Conservation (phyloP, 2,888 invertebrate genomes). For the Agonum fuliginosum region DNA sequence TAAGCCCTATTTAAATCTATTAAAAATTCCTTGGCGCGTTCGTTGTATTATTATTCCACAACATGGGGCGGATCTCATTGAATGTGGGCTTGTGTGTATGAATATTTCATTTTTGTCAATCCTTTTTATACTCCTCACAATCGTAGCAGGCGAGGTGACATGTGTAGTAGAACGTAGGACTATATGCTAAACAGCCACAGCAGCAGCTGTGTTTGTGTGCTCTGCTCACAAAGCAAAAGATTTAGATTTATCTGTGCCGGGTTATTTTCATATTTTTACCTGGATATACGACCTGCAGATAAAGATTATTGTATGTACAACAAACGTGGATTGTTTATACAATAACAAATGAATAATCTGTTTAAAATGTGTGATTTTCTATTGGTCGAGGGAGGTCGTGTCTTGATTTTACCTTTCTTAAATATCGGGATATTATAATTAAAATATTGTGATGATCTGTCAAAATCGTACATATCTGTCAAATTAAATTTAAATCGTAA, state of each 20-base stretch:
- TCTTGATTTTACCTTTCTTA: too few relatives aligned
- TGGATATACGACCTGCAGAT: background rate
- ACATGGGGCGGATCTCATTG: background rate
- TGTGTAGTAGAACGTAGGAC: background rate
- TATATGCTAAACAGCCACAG: constrained; percentile 33
- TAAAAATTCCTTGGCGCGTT: background rate
- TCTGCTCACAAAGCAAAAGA: too few relatives aligned
- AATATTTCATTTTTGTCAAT: constrained; percentile 58
- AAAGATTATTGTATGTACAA: background rate
- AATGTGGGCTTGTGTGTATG: constrained; percentile 33
- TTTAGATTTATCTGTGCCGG: constrained; percentile 1
- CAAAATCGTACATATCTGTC: too few relatives aligned
- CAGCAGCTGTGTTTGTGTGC: constrained; percentile 11
- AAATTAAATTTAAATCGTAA: too few relatives aligned
- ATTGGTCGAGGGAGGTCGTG: too few relatives aligned
- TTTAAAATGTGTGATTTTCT: too few relatives aligned
- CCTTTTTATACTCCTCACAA: constrained; percentile 52
- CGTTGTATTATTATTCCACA: background rate
- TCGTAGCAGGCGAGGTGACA: too few relatives aligned
- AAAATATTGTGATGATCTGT: too few relatives aligned
- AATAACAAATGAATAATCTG: too few relatives aligned
- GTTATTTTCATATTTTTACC: constrained; percentile 15
- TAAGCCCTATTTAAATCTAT: too few relatives aligned
- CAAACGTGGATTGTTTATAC: too few relatives aligned
- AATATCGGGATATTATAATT: too few relatives aligned